These are phyloP conservation scores for Amphilophus citrinellus DNA, from an alignment of 2,113 vertebrate species.

Conservation along the genomic window DNA sequence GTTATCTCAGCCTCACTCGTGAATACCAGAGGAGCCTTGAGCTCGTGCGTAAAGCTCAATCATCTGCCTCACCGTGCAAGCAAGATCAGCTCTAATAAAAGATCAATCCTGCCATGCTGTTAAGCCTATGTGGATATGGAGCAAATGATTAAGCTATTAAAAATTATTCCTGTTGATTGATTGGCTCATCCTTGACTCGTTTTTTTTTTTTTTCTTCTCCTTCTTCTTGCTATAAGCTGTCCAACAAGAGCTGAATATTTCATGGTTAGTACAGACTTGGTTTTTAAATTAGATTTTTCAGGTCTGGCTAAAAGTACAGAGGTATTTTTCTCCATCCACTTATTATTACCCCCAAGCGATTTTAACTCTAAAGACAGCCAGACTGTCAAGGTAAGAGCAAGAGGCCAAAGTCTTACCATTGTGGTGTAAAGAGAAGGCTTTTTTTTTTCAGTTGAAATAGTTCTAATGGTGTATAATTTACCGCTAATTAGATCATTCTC, in stretches of 20 bases:
- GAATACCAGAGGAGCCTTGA: slow-evolving; percentile 36
- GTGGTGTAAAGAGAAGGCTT: slow-evolving; percentile 17
- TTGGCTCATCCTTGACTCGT: slow-evolving; percentile 12
- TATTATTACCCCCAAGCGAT: slow-evolving; percentile 14
- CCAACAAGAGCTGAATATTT: slow-evolving; percentile 33
- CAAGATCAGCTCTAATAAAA: slow-evolving; percentile 19
- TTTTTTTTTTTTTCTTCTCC: not conserved
- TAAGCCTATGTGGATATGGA: slow-evolving; percentile 7
- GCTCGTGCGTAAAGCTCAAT: slow-evolving; percentile 21
- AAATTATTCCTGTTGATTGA: slow-evolving; percentile 32
- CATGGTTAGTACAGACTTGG: not conserved
- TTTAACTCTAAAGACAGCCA: slow-evolving; percentile 1
- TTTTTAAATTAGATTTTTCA: slow-evolving; percentile 41
- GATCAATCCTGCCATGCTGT: slow-evolving; percentile 2
- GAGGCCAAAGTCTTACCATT: not conserved
- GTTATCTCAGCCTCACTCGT: slow-evolving; percentile 44
- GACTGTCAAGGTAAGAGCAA: slow-evolving; percentile 25
- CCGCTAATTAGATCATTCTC: not conserved
- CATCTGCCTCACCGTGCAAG: not conserved
- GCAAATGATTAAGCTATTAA: slow-evolving; percentile 31
- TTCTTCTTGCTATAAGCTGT: not conserved
- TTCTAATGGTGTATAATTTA: not conserved
- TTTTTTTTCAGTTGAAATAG: not conserved
- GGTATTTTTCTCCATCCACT: slow-evolving; percentile 18
- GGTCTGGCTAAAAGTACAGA: slow-evolving; percentile 19